A percentile compares a stretch with the other conserved stretches of the same genome.
Evolutionary conservation across 2,888 invertebrate genomes (phyloP).

Genomic region (Ornithoptera priamus): DNA sequence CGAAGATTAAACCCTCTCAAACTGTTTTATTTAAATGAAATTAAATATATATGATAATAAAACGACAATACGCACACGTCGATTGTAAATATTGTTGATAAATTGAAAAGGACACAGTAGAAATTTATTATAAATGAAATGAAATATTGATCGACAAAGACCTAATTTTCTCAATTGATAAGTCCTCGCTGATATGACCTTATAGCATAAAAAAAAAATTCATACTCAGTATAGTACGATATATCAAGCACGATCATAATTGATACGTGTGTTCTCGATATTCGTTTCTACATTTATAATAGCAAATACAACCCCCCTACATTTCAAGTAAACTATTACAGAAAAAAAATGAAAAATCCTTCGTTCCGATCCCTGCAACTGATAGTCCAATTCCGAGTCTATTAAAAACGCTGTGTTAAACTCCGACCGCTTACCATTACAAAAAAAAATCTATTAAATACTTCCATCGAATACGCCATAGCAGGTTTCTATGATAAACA

Average conservation of each 20-base stretch:
- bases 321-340: too few species aligned
- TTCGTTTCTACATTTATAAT: too few species aligned
- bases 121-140: background rate
- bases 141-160: background rate
- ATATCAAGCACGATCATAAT: background rate
- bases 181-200: background rate
- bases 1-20: background rate
- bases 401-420: too few species aligned
- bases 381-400: too few species aligned
- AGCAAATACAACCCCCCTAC: too few species aligned
- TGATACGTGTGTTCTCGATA: background rate
- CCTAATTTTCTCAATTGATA: constrained; percentile 5
- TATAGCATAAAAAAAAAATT: background rate
- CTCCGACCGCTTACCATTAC: too few species aligned
- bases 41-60: background rate
- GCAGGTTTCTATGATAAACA: too few species aligned
- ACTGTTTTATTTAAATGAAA: background rate
- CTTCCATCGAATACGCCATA: too few species aligned
- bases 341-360: too few species aligned
- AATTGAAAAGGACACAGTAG: background rate
- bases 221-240: too few species aligned
- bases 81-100: background rate
- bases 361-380: too few species aligned
- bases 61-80: background rate
- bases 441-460: too few species aligned